Evolutionary conservation across 2,797 vertebrate genomes (phyloP).

Genomic region (Notamacropus eugenii): DNA sequence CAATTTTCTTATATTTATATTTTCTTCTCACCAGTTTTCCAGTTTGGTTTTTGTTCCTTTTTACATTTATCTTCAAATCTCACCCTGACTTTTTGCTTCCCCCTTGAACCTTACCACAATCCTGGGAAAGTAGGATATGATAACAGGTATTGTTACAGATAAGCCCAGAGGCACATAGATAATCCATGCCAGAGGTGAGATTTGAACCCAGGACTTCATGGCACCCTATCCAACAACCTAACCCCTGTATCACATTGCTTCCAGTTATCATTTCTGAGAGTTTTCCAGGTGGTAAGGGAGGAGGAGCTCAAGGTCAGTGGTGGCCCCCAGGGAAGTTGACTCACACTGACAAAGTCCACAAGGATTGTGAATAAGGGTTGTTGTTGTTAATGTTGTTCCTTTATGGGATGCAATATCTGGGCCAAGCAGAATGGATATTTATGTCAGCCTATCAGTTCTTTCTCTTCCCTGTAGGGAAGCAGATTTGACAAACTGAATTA

Average conservation of each 20-base stretch:
- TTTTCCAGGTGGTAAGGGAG: not conserved
- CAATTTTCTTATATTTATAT: constrained; percentile 8
- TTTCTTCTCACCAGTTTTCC: not conserved
- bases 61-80: constrained; percentile 34
- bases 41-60: not conserved
- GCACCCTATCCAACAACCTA: not conserved
- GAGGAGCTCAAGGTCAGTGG: not conserved
- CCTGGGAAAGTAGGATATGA: not conserved
- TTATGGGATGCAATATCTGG: constrained; percentile 46
- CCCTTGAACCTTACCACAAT: not conserved
- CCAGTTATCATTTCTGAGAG: not conserved
- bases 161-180: not conserved
- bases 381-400: constrained; percentile 28
- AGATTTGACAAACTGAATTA: constrained; percentile 54
- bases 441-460: not conserved
- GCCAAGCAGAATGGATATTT: not conserved
- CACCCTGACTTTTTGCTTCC: not conserved
- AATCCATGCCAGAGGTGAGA: not conserved
- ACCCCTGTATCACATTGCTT: not conserved
- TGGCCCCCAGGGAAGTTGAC: not conserved
- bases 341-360: not conserved
- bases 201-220: not conserved
- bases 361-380: constrained; percentile 22
- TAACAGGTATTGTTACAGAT: not conserved
- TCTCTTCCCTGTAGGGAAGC: constrained; percentile 65